Evolutionary conservation across 2,888 invertebrate genomes (phyloP), one percentile per base, ranked within the genome.

Genomic region (Lordiphosa fenestrarum): DNA sequence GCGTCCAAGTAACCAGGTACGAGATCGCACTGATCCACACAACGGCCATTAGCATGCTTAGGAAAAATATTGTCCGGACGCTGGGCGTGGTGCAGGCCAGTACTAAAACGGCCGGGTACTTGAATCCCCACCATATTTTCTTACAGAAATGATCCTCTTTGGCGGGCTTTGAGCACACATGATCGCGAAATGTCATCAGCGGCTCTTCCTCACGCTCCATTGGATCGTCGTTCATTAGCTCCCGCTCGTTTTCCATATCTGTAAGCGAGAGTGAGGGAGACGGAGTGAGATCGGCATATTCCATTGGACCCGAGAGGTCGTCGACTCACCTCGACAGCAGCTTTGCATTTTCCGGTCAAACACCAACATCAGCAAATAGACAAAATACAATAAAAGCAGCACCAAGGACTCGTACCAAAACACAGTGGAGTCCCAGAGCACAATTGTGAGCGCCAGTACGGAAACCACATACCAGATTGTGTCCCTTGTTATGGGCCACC

Each of bases 1-100:
- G 96, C 94, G 96, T 96, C 97, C 97, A 98, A 19, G 97, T 96
- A 15, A 97, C 95, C 6, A 97, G 90, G 86, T 97, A 98, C 1
- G 97, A 96, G 35, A 96, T 90, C 0, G 94, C 93, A 52, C 95
- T 96, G 71, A 98, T 96, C 97, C 97, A 98, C 33, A 96, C 91
- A 61, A 97, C 94, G 80, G 96, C 95, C 94, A 97, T 94, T 25
- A 95, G 90, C 85, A 98, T 96, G 0, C 96, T 96, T 5, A 95
- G 86, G 0, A 96, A 94, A 85, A 95, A 96, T 92, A 66, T 30
- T 1, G 61, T 52, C 1, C 77, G 63, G 0, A 64, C 62, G 54
- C 75, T 78, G 94, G 95, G 78, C 93, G 94, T 83, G 94, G 94
- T 88, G 94, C 95, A 15, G 93, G 91, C 9, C 95, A 78, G 53